Conservation (phyloP, 2,113 vertebrate species). For the Pristiophorus japonicus region DNA sequence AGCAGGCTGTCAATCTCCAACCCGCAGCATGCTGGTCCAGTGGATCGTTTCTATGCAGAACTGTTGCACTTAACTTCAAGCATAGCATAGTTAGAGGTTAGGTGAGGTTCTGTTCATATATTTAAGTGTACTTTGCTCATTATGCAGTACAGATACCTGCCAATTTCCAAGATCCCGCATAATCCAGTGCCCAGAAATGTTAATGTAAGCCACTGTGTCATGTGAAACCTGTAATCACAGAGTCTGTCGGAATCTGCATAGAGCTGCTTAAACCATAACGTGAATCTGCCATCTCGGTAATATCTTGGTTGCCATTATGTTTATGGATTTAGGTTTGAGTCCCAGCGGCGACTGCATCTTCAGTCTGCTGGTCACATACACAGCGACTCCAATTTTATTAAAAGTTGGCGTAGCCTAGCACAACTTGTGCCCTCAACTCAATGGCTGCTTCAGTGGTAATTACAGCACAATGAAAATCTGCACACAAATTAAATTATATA, state of each 20-base stretch:
- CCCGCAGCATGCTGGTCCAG: not conserved
- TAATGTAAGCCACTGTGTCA: not conserved
- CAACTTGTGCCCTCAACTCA: not conserved
- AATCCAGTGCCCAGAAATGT: not conserved
- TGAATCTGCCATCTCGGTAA: not conserved
- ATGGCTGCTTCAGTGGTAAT: not conserved
- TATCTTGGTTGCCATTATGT: not conserved
- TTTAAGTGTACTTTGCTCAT: not conserved
- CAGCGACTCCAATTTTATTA: not conserved
- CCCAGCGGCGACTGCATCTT: not conserved
- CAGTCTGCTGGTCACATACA: not conserved
- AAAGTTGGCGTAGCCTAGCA: conserved; percentile 8
- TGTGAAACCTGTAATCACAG: not conserved
- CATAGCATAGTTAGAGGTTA: not conserved
- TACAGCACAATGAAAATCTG: not conserved
- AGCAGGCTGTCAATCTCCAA: not conserved
- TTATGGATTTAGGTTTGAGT: not conserved
- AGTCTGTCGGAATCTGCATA: not conserved
- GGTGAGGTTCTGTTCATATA: not conserved
- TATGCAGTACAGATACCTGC: not conserved
- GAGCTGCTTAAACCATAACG: not conserved
- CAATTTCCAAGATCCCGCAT: not conserved
- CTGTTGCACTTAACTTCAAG: not conserved
- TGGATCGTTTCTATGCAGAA: not conserved
- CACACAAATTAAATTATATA: conserved; percentile 1